Evolutionary conservation across 2,888 invertebrate species (phyloP).

Genomic region (Drosophila setosimentum): DNA sequence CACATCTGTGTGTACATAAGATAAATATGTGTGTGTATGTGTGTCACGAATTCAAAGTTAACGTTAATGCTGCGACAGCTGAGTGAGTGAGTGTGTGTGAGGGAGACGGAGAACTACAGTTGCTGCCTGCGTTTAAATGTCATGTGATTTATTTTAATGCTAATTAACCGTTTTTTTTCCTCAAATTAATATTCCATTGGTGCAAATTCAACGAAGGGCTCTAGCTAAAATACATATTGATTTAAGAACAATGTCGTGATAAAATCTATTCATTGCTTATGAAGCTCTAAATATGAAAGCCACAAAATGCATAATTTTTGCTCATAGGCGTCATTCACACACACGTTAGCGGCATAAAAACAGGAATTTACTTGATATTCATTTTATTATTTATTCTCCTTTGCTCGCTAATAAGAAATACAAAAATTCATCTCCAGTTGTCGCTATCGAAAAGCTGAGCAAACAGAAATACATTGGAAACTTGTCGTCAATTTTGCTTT

Average conservation of each 20-base stretch:
- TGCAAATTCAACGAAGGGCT: constrained; percentile 32
- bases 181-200: constrained; percentile 31
- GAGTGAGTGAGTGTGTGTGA: constrained; percentile 11
- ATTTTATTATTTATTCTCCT: constrained; percentile 5
- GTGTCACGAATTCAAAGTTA: constrained; percentile 40
- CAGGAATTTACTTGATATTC: constrained; percentile 55
- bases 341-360: constrained; percentile 34
- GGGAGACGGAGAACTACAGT: constrained; percentile 46
- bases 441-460: constrained; percentile 9
- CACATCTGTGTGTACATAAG: constrained; percentile 19
- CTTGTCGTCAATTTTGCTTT: not conserved
- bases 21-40: constrained; percentile 6
- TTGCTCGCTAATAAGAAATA: constrained; percentile 12
- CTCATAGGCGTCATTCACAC: not conserved
- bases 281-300: constrained; percentile 24
- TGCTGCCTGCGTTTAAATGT: constrained; percentile 46
- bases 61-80: constrained; percentile 31
- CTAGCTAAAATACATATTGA: constrained; percentile 17
- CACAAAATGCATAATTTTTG: constrained; percentile 16
- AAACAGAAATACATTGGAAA: constrained; percentile 9
- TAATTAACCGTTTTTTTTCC: constrained; percentile 58
- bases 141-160: constrained; percentile 69
- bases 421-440: constrained; percentile 10
- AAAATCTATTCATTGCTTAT: constrained; percentile 7
- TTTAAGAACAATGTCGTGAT: not conserved